phyloP scores from a whole-genome alignment of 92 coral and sea anemone species.

The Micromussa lordhowensis region DNA sequence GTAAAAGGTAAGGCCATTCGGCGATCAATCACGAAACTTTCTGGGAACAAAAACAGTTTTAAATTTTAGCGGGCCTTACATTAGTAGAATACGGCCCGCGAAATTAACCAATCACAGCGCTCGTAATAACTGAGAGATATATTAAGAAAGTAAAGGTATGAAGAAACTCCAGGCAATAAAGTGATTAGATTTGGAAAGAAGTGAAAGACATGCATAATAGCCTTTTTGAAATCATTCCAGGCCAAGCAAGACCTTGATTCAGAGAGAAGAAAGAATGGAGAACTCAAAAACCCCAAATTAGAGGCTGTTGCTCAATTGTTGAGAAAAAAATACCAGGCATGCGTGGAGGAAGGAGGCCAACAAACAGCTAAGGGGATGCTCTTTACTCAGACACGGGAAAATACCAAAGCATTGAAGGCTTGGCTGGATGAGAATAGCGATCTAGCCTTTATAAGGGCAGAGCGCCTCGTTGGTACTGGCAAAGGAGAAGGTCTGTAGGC shows the following conservation, averaged over 20 bases:
- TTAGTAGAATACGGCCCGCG: no score
- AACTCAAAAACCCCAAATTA: slow-evolving; percentile 74
- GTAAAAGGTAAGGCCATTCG: no score
- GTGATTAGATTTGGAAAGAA: background rate
- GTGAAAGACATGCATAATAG: background rate
- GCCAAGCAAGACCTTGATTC: slow-evolving; percentile 23
- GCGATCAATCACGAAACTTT: no score
- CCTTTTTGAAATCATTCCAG: background rate
- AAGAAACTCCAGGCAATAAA: background rate
- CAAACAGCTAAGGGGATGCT: slow-evolving; percentile 74
- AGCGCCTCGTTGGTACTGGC: slow-evolving; percentile 84
- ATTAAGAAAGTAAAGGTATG: background rate
- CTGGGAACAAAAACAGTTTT: no score
- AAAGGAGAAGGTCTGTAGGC: slow-evolving; percentile 70
- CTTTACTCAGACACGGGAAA: slow-evolving; percentile 77
- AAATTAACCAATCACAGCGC: no score
- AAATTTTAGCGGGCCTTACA: no score
- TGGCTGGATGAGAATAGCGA: slow-evolving; percentile 73
- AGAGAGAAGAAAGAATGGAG: slow-evolving; percentile 30
- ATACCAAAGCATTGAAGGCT: slow-evolving; percentile 68
- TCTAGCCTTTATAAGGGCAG: slow-evolving; percentile 69
- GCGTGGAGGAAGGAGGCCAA: slow-evolving; percentile 45
- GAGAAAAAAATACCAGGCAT: slow-evolving; percentile 40
- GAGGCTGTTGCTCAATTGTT: slow-evolving; percentile 60
- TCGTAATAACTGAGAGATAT: no score